These are phyloP conservation scores for Genyomyrus donnyi DNA, from an alignment of 2,113 vertebrate genomes.

Conservation along the genomic window DNA sequence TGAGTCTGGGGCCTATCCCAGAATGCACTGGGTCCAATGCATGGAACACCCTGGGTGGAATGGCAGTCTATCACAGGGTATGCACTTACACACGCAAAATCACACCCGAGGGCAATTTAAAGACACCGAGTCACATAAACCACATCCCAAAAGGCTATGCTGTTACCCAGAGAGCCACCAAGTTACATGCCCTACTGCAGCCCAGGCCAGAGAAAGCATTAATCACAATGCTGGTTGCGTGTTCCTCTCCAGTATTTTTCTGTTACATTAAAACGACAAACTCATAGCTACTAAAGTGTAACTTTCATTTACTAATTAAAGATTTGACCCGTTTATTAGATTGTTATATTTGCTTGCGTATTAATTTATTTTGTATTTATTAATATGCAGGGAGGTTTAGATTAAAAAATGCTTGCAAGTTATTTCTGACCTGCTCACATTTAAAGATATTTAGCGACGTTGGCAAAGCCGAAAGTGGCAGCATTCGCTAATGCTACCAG, in stretches of 20 bases:
- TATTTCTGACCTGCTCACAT: not conserved
- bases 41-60: not conserved
- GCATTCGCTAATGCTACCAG: not conserved
- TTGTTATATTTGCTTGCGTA: not conserved
- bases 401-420: not conserved
- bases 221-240: not conserved
- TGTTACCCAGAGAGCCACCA: not conserved
- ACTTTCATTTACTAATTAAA: not conserved
- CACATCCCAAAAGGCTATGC: not conserved
- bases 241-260: not conserved
- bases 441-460: not conserved
- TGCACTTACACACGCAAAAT: not conserved
- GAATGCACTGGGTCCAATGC: not conserved
- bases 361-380: not conserved
- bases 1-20: not conserved
- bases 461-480: not conserved
- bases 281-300: not conserved
- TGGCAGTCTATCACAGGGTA: not conserved
- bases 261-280: not conserved
- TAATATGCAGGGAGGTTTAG: not conserved
- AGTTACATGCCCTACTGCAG: not conserved
- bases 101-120: not conserved
- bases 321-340: not conserved
- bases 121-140: not conserved
- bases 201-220: not conserved